phyloP scores from a whole-genome alignment of 2,797 vertebrate species.

The Xiphophorus birchmanni region DNA sequence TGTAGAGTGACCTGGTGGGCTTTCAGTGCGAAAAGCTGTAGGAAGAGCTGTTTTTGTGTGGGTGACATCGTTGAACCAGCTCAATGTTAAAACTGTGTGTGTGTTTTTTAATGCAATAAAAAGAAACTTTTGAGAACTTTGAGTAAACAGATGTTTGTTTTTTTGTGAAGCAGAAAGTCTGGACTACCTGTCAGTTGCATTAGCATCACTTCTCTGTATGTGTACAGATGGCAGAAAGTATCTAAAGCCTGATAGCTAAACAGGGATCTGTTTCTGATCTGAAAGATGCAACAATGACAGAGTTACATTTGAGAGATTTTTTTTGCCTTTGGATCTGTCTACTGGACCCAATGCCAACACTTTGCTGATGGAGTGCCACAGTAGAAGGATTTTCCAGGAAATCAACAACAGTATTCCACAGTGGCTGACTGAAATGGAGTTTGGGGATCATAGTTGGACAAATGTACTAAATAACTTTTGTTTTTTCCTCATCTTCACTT shows the following conservation, averaged over 20 bases:
- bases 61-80: not conserved
- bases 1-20: not conserved
- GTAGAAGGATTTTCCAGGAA: constrained; percentile 30
- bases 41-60: not conserved
- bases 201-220: not conserved
- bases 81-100: not conserved
- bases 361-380: not conserved
- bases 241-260: not conserved
- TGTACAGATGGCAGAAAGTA: constrained; percentile 7
- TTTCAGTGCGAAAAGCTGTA: constrained; percentile 2
- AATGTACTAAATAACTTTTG: constrained; percentile 29
- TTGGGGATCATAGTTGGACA: constrained; percentile 23
- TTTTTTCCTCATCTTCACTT: constrained; percentile 28
- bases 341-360: constrained; percentile 26
- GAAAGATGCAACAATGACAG: not conserved
- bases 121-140: not conserved
- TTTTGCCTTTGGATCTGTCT: constrained; percentile 22
- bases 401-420: constrained; percentile 34
- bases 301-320: constrained; percentile 6
- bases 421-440: constrained; percentile 25
- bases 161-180: not conserved
- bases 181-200: not conserved
- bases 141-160: not conserved
- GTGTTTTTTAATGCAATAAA: not conserved
- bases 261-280: not conserved